These are phyloP conservation scores for Cynodonichthys magdalenae DNA, from an alignment of 2,797 vertebrate species.

Conservation along the genomic window DNA sequence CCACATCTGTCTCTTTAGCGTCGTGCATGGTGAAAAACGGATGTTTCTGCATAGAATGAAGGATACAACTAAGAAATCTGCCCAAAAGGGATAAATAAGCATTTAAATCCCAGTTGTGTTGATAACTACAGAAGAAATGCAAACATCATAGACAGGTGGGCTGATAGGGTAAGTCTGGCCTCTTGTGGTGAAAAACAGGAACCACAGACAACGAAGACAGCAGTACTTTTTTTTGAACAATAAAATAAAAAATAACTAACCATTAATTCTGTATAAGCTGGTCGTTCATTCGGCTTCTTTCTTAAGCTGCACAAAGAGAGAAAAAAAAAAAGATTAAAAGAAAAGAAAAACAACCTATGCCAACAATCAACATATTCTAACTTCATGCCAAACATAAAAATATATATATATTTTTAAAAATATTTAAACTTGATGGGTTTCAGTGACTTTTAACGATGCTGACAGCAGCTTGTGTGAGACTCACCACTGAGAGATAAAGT, in stretches of 20 bases:
- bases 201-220: too few species aligned
- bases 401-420: conserved; percentile 9
- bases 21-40: conserved; percentile 93
- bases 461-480: conserved; percentile 11
- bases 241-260: conserved; percentile 77
- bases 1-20: conserved; percentile 95
- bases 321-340: conserved; percentile 12
- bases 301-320: conserved; percentile 88
- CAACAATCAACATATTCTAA: neutral
- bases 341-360: conserved; percentile 2
- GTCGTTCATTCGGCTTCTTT: conserved; percentile 98
- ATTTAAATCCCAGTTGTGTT: neutral
- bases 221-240: neutral
- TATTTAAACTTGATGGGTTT: conserved; percentile 61
- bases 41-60: conserved; percentile 83
- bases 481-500: conserved; percentile 98
- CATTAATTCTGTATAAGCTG: conserved; percentile 98
- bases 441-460: neutral
- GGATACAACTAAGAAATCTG: neutral
- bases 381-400: neutral
- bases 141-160: neutral
- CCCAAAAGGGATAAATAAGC: neutral
- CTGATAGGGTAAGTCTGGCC: conserved; percentile 46
- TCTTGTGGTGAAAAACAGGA: conserved; percentile 61
- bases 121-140: neutral